Evolutionary conservation across 2,888 invertebrate species (phyloP), one percentile per base, ranked within the genome.

Genomic region (Aspidiotus destructor): DNA sequence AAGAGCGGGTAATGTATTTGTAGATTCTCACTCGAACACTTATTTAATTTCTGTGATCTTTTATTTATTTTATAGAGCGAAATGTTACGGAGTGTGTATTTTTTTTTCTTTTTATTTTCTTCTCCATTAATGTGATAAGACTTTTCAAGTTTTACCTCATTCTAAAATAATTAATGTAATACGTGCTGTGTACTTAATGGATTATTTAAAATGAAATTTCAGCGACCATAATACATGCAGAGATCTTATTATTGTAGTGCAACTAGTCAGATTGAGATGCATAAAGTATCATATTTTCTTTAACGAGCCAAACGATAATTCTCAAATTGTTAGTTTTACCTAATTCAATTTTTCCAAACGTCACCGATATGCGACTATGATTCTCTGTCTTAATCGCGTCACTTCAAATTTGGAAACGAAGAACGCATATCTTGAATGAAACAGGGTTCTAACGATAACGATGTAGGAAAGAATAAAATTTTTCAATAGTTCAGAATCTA

Each of bases 61-160:
- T 64, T 64, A 55, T 55, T 64, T 54, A n/a, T 48, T 58, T 41
- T 55, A 64, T 53, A 62, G 53, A 64, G 57, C 28, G 28, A 28
- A 28, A 28, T 28, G 28, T 28, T 28, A 28, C 28, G 28, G 28
- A 28, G 28, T 28, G 28, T 28, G 28, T 28, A 28, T 28, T n/a
- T 28, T 28, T 28, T 28, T 28, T 28, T 28, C 28, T 5, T 28
- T 28, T 28, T 28, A 28, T 28, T 28, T 28, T 28, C 28, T 28
- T 28, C 28, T 28, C n/a, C 40, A 13, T 44, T 64, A 64, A 64
- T 64, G 64, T 64, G 64, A 64, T 64, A 57, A 64, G 64, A 64
- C 64, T 64, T 64, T 64, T 28, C 5, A 64, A 55, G 64, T 64
- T 64, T 64, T 64, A 64, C 64, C 64, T 64, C 64, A 64, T 64